Percentiles rank a stretch among this genome's conserved stretches.
Conservation (phyloP, 2,797 vertebrate genomes). For the Meriones psammophilus region DNA sequence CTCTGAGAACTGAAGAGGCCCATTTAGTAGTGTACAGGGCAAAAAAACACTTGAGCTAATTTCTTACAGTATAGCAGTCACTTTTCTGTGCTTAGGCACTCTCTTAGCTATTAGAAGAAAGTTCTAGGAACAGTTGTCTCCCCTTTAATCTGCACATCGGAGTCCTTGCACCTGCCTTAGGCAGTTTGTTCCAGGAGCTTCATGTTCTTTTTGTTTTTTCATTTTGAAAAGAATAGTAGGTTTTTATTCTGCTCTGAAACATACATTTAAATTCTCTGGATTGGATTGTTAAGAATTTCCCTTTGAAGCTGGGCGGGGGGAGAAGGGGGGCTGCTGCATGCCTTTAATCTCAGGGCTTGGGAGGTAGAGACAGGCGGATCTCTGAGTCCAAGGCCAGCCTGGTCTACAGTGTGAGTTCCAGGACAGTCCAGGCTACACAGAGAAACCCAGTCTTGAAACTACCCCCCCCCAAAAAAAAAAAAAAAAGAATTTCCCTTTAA, state of each 20-base stretch:
- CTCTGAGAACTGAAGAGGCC: slow-evolving; percentile 73
- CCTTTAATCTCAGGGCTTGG: neutral
- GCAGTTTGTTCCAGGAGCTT: neutral
- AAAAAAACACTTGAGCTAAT: slow-evolving; percentile 9
- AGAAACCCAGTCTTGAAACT: neutral
- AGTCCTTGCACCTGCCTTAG: neutral
- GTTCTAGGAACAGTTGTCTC: neutral
- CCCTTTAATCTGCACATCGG: neutral
- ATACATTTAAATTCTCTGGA: slow-evolving; percentile 52
- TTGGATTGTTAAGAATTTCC: neutral
- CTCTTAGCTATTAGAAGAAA: neutral
- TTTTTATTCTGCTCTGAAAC: slow-evolving; percentile 56
- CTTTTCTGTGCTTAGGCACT: neutral
- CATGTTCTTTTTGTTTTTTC: slow-evolving; percentile 67
- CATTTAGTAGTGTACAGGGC: slow-evolving; percentile 65
- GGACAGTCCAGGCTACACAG: neutral
- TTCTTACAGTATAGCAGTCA: neutral
- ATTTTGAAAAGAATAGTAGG: slow-evolving; percentile 24
- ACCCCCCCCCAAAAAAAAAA: neutral
- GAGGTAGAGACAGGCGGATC: neutral
- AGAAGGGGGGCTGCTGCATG: too few relatives aligned
- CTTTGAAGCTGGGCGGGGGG: neutral
- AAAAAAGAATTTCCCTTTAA: neutral
- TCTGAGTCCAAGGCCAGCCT: neutral
- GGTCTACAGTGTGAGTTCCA: neutral